phyloP scores from a whole-genome alignment of 2,888 invertebrate genomes.

The Orthosia gothica region DNA sequence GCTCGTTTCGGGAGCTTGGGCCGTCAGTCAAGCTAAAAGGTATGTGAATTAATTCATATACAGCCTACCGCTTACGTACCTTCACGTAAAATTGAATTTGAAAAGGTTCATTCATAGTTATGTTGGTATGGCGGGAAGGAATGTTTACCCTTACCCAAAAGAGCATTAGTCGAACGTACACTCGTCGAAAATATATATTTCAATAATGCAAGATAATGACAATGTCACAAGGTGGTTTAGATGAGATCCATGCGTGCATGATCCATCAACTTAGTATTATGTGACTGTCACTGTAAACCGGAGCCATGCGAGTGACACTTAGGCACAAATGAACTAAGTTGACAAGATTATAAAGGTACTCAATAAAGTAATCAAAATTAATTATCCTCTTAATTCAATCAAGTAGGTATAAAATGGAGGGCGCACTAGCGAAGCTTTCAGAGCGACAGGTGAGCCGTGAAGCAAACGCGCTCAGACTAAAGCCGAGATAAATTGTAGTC shows the following conservation, averaged over 20 bases:
- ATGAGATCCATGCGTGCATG: neutral
- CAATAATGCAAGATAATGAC: neutral
- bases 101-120: slow-evolving; percentile 56
- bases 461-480: slow-evolving; percentile 46
- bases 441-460: slow-evolving; percentile 67
- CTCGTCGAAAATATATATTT: slow-evolving; percentile 9
- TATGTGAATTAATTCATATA: slow-evolving; percentile 65
- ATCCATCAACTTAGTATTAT: neutral
- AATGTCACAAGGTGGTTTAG: neutral
- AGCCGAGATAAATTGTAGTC: slow-evolving; percentile 63
- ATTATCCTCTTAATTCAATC: slow-evolving; percentile 71
- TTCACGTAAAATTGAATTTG: slow-evolving; percentile 57
- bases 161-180: slow-evolving; percentile 9
- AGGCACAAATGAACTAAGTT: slow-evolving; percentile 31
- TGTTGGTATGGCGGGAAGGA: slow-evolving; percentile 24
- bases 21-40: slow-evolving; percentile 63
- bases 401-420: slow-evolving; percentile 50
- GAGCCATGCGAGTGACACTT: slow-evolving; percentile 8
- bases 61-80: slow-evolving; percentile 39
- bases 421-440: slow-evolving; percentile 57
- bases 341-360: slow-evolving; percentile 51
- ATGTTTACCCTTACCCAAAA: slow-evolving; percentile 18
- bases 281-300: neutral
- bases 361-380: slow-evolving; percentile 64
- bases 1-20: slow-evolving; percentile 52